Evolutionary conservation across 1,140 invertebrate genomes (phyloP), one percentile per base, ranked within the genome.

Genomic region (Drosophila carrolli): DNA sequence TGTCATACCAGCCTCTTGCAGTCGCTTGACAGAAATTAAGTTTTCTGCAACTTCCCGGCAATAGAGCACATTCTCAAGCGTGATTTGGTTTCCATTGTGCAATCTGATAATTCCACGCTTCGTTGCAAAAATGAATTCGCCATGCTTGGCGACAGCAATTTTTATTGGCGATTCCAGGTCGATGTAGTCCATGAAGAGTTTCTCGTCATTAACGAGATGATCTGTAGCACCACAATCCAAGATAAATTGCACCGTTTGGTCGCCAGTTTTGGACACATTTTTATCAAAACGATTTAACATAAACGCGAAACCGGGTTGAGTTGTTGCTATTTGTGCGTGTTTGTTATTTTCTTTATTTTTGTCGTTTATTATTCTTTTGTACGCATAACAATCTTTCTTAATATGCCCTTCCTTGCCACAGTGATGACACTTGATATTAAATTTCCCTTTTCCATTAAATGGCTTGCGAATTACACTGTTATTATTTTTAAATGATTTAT

Each of bases 121-220:
- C n/a, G n/a, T n/a, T n/a, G n/a, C n/a, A n/a, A n/a, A n/a, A n/a
- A n/a, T n/a, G 13, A 32, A 32, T 32, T 32, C 6, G 16, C 23
- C n/a, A n/a, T n/a, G n/a, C n/a, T n/a, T n/a, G n/a, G n/a, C 58
- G 11, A 70, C 50, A 41, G 32, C 37, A n/a, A 67, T 67, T 37
- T 59, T 44, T 27, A 59, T 37, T 9, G 44, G 44, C 29, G 11
- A 13, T 29, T n/a, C n/a, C n/a, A n/a, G n/a, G n/a, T n/a, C n/a
- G n/a, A n/a, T n/a, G n/a, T n/a, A n/a, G n/a, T 57, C 32, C 7
- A 4, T 10, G 7, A 54, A 37, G 0, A 54, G 35, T 38, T 38
- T 38, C 5, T 41, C 38, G 8, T 56, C 47, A 53, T 62, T 51
- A 13, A 54, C 16, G 9, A 62, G 10, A 16, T 63, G 50, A 10